Evolutionary conservation across 2,888 invertebrate genomes (phyloP).

Genomic region (Oligia fasciuncula): DNA sequence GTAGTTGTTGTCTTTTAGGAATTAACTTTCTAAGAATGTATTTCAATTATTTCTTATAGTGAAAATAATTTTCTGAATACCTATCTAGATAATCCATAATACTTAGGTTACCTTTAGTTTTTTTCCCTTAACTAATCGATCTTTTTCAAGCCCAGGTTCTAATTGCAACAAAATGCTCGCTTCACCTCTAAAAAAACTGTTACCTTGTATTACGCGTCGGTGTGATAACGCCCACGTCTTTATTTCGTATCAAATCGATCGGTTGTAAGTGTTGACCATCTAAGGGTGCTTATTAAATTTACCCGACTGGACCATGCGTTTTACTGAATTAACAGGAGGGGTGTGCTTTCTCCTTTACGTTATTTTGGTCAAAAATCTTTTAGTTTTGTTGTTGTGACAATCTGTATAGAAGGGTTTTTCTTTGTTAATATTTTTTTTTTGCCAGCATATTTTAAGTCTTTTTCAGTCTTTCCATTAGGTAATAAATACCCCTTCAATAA

Average conservation of each 20-base stretch:
- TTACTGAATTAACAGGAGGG: slow-evolving; percentile 51
- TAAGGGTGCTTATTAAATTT: slow-evolving; percentile 79
- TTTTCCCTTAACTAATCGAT: background rate
- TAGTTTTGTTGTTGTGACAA: background rate
- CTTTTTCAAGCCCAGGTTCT: background rate
- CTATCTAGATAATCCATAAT: too few species aligned
- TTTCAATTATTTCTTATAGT: background rate
- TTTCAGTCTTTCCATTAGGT: background rate
- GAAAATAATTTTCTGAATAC: background rate
- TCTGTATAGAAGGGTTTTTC: background rate
- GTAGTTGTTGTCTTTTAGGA: too few species aligned
- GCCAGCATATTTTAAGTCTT: too few species aligned
- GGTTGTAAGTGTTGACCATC: slow-evolving; percentile 72
- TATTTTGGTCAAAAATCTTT: slow-evolving; percentile 32
- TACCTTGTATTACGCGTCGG: slow-evolving; percentile 50
- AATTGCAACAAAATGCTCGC: background rate
- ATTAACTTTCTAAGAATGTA: background rate
- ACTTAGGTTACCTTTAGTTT: too few species aligned
- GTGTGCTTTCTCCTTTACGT: background rate
- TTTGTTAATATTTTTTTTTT: background rate
- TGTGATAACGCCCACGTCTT: slow-evolving; percentile 66
- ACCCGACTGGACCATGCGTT: slow-evolving; percentile 67
- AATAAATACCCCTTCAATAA: background rate
- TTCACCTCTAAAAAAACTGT: background rate
- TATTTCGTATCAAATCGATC: slow-evolving; percentile 75